These are phyloP conservation scores for Collichthys lucidus DNA, from an alignment of 2,113 vertebrate species.

Conservation along the genomic window DNA sequence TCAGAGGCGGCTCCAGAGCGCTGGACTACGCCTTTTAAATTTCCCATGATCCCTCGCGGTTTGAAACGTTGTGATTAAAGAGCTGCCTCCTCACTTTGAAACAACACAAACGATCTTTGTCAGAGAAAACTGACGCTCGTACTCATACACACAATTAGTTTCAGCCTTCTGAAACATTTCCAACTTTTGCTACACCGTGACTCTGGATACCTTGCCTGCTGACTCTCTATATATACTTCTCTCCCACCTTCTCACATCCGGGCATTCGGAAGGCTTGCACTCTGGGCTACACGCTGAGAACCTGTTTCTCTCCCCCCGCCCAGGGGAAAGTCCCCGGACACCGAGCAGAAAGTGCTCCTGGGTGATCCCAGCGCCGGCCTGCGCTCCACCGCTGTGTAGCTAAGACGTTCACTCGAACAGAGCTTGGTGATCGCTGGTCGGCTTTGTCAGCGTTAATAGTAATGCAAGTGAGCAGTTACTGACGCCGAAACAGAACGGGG, in stretches of 20 bases:
- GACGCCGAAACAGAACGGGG: slow-evolving; percentile 75
- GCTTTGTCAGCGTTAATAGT: slow-evolving; percentile 58
- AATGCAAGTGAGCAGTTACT: slow-evolving; percentile 60
- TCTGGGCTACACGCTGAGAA: slow-evolving; percentile 72
- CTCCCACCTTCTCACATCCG: rapidly evolving
- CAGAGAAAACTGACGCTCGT: rapidly evolving
- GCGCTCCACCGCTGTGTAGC: rapidly evolving
- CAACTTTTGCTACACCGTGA: not conserved
- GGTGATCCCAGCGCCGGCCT: not conserved
- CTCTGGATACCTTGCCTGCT: rapidly evolving
- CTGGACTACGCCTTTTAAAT: not conserved
- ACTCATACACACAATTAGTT: rapidly evolving
- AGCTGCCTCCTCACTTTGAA: too few species aligned
- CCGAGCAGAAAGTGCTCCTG: slow-evolving; percentile 69
- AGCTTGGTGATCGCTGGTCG: slow-evolving; percentile 48
- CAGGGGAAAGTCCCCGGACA: slow-evolving; percentile 82
- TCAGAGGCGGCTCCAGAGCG: too few species aligned
- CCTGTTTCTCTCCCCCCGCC: not conserved
- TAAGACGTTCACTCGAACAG: slow-evolving; percentile 38
- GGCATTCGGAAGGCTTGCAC: slow-evolving; percentile 76
- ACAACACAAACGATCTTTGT: not conserved
- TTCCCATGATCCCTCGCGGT: slow-evolving; percentile 56
- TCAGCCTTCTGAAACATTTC: rapidly evolving
- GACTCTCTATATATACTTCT: rapidly evolving
- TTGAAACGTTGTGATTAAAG: rapidly evolving